These are phyloP conservation scores for Pararge aegeria DNA, from an alignment of 1,140 invertebrate genomes.

Conservation along the genomic window DNA sequence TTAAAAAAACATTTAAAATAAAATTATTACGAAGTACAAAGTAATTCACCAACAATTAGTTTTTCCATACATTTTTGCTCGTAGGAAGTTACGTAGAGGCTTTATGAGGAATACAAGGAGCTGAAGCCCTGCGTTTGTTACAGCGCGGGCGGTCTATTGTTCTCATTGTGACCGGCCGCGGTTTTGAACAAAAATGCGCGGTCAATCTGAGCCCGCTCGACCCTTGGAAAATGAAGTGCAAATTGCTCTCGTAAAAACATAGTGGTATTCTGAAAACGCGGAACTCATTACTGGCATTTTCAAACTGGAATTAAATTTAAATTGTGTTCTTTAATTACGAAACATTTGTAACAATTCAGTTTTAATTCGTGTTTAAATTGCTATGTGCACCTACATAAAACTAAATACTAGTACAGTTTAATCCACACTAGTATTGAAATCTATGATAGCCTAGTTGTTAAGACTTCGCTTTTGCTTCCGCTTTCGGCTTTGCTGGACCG, in stretches of 20 bases:
- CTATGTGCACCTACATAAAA: background rate
- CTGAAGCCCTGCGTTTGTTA: constrained; percentile 16
- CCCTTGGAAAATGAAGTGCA: constrained; percentile 28
- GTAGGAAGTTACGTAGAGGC: background rate
- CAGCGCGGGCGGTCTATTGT: constrained; percentile 26
- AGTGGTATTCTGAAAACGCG: constrained; percentile 15
- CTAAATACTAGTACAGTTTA: no score
- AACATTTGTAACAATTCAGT: background rate
- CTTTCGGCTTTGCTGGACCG: no score
- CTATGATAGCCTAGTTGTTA: no score
- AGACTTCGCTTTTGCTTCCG: no score
- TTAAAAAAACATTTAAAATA: no score
- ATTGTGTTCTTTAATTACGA: background rate
- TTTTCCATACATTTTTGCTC: background rate
- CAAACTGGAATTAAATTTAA: constrained; percentile 5
- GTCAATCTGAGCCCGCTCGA: constrained; percentile 26
- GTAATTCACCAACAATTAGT: no score
- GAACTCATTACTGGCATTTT: constrained; percentile 4
- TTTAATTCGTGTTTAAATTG: background rate
- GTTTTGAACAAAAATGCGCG: constrained; percentile 31
- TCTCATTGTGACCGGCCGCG: constrained; percentile 22
- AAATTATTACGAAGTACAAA: no score
- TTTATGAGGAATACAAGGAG: constrained; percentile 10
- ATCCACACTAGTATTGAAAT: no score
- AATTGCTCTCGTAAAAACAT: constrained; percentile 31